Conservation (phyloP, 2,888 invertebrate genomes). For the Bombylius major region DNA sequence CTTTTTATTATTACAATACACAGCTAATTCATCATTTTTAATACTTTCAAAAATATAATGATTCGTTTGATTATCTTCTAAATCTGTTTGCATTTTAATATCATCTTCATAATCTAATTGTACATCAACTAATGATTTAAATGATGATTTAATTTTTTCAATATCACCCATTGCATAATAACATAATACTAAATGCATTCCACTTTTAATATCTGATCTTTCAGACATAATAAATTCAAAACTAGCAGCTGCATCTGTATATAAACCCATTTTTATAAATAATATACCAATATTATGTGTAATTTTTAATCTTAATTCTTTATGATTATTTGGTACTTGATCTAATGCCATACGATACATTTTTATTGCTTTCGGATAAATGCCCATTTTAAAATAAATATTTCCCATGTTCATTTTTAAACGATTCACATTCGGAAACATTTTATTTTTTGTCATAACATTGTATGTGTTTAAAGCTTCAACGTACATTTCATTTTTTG, state of each 20-base stretch:
- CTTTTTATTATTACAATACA: constrained; percentile 56
- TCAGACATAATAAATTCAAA: constrained; percentile 98
- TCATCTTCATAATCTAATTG: constrained; percentile 73
- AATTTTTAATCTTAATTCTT: constrained; percentile 85
- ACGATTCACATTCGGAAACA: constrained; percentile 86
- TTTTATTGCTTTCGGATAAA: constrained; percentile 89
- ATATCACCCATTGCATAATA: constrained; percentile 81
- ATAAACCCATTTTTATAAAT: constrained; percentile 91
- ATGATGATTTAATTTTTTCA: constrained; percentile 87
- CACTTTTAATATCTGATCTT: constrained; percentile 75
- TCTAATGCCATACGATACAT: constrained; percentile 98
- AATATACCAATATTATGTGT: constrained; percentile 91
- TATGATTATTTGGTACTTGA: constrained; percentile 86
- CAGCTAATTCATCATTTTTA: constrained; percentile 61
- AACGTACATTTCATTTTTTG: constrained; percentile 84
- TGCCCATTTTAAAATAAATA: constrained; percentile 88
- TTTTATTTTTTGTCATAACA: constrained; percentile 82
- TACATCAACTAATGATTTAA: constrained; percentile 78
- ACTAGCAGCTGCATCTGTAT: constrained; percentile 89
- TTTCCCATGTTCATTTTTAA: constrained; percentile 97
- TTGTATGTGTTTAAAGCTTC: constrained; percentile 95
- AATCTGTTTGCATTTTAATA: constrained; percentile 47
- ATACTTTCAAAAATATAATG: constrained; percentile 60
- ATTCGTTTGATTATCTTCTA: constrained; percentile 35
- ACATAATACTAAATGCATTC: constrained; percentile 80